Percentiles rank a stretch among this genome's conserved stretches.
phyloP scores from a whole-genome alignment of 2,888 invertebrate species.

The Tenthredo notha region DNA sequence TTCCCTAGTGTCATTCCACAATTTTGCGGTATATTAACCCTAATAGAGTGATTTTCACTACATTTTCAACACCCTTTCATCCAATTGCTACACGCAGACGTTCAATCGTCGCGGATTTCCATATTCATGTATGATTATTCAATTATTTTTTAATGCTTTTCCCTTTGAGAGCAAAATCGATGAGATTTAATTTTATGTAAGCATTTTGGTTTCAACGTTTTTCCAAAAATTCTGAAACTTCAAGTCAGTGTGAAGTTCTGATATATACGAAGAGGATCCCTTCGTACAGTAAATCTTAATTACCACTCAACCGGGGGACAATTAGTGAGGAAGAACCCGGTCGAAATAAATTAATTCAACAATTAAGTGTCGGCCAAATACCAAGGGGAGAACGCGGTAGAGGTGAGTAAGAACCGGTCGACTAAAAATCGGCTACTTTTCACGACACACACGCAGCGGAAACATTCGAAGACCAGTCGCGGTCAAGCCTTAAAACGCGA shows the following conservation, averaged over 20 bases:
- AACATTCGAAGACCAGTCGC: conserved; percentile 39
- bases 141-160: background rate
- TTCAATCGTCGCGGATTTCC: background rate
- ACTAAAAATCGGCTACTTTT: conserved; percentile 28
- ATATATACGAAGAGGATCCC: background rate
- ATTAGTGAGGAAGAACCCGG: conserved; percentile 52
- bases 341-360: conserved; percentile 62
- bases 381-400: conserved; percentile 49
- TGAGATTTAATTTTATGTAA: background rate
- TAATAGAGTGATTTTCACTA: conserved; percentile 38
- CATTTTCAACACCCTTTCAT: background rate
- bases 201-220: background rate
- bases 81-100: background rate
- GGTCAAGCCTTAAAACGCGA: conserved; percentile 48
- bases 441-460: conserved; percentile 23
- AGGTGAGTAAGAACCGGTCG: conserved; percentile 49
- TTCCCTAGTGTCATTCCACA: conserved; percentile 32
- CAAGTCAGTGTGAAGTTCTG: background rate
- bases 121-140: background rate
- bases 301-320: conserved; percentile 48
- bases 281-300: conserved; percentile 46
- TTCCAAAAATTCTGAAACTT: background rate
- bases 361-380: conserved; percentile 61
- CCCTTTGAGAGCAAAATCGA: background rate
- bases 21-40: conserved; percentile 40